Percentiles rank a stretch among this genome's conserved stretches.
Evolutionary conservation across 92 coral and sea anemone species (phyloP).

Genomic region (Virgularia gustaviana): DNA sequence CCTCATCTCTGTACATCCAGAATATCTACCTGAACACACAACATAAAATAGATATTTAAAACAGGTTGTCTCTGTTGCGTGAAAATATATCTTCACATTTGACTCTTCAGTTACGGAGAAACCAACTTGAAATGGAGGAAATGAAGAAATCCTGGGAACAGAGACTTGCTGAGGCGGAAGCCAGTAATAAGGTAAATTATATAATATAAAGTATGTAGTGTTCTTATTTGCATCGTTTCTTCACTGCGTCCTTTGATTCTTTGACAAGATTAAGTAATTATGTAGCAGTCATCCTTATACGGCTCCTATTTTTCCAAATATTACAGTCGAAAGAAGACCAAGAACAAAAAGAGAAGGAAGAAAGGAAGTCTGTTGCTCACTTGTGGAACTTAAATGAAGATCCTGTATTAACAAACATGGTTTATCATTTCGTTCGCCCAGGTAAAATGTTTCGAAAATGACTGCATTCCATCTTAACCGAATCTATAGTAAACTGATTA

Average conservation of each 20-base stretch:
- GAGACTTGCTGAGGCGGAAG: conserved; percentile 71
- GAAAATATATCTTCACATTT: too few relatives aligned
- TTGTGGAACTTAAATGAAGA: conserved; percentile 93
- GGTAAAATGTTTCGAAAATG: conserved; percentile 41
- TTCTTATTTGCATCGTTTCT: too few relatives aligned
- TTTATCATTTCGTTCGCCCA: conserved; percentile 66
- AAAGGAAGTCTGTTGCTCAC: conserved; percentile 78
- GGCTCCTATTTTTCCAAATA: not conserved
- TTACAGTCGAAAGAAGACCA: conserved; percentile 77
- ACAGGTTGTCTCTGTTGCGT: too few relatives aligned
- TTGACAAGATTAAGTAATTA: too few relatives aligned
- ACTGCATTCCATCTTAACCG: not conserved
- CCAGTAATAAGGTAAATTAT: conserved; percentile 65
- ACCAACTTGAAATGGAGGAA: conserved; percentile 86
- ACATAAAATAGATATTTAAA: too few relatives aligned
- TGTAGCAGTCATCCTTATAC: too few relatives aligned
- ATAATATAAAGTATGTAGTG: too few relatives aligned
- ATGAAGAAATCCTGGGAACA: conserved; percentile 94
- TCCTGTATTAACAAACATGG: conserved; percentile 76
- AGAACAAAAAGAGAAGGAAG: conserved; percentile 71
- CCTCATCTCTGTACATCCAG: too few relatives aligned
- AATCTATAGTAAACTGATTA: not conserved
- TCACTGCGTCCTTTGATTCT: too few relatives aligned
- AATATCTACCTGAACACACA: too few relatives aligned
- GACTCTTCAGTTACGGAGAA: conserved; percentile 64